Evolutionary conservation across 2,113 vertebrate species (phyloP).

Genomic region (Ammodytes marinus): DNA sequence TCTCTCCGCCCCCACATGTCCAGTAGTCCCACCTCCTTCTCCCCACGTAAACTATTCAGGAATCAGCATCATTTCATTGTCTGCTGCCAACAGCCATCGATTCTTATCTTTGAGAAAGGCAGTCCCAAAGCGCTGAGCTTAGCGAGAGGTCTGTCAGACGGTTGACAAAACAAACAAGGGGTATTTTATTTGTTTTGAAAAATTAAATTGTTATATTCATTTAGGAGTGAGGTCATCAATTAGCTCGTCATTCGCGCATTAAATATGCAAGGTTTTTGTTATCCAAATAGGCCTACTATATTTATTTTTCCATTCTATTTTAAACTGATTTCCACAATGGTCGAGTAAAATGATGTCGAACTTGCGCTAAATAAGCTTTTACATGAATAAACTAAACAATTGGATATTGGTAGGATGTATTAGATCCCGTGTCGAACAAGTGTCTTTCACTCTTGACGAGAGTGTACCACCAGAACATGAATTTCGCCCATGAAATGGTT

Average conservation of each 20-base stretch:
- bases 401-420: not conserved
- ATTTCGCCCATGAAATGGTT: constrained; percentile 20
- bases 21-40: not conserved
- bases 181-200: not conserved
- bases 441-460: not conserved
- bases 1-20: constrained; percentile 61
- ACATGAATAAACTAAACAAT: not conserved
- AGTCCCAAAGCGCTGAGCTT: not conserved
- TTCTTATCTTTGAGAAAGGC: constrained; percentile 13
- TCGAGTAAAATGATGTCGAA: constrained; percentile 7
- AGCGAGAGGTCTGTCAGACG: not conserved
- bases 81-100: constrained; percentile 30
- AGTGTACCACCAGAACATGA: constrained; percentile 7
- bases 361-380: constrained; percentile 7
- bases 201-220: not conserved
- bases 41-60: constrained; percentile 71
- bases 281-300: not conserved
- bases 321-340: not conserved
- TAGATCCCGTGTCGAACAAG: not conserved
- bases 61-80: constrained; percentile 57
- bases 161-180: not conserved
- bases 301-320: not conserved
- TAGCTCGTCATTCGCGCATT: no score
- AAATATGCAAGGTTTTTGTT: no score
- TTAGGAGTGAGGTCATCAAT: not conserved